Percentiles rank a stretch among this genome's conserved stretches.
These are phyloP conservation scores for Thymelicus lineola DNA, from an alignment of 2,888 invertebrate genomes.

Conservation along the genomic window DNA sequence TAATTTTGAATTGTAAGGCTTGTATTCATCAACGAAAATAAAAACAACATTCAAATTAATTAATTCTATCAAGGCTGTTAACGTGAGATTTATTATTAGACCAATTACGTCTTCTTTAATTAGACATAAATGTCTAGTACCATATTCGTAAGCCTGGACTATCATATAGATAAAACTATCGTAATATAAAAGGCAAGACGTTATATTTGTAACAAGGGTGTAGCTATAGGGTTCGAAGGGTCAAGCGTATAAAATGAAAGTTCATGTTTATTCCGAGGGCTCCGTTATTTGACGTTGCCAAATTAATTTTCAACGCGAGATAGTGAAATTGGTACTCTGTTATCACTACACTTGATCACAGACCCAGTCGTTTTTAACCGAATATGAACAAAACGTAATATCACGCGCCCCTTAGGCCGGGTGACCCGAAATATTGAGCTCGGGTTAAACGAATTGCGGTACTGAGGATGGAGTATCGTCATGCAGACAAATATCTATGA, in stretches of 20 bases:
- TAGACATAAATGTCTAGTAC: too few species aligned
- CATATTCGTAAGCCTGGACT: too few species aligned
- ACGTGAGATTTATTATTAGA: too few species aligned
- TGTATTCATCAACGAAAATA: too few species aligned
- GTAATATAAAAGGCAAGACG: too few species aligned
- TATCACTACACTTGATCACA: slow-evolving; percentile 63
- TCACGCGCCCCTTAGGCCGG: slow-evolving; percentile 62
- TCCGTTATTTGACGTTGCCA: slow-evolving; percentile 46
- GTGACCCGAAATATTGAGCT: slow-evolving; percentile 69
- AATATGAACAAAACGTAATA: slow-evolving; percentile 68
- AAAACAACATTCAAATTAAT: too few species aligned
- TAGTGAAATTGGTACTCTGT: slow-evolving; percentile 66
- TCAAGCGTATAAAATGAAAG: slow-evolving; percentile 39
- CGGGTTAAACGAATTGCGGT: slow-evolving; percentile 39
- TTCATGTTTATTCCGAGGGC: slow-evolving; percentile 47
- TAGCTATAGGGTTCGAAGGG: not conserved
- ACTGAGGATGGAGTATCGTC: slow-evolving; percentile 43
- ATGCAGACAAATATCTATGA: slow-evolving; percentile 9
- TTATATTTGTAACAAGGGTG: too few species aligned
- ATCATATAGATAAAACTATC: too few species aligned
- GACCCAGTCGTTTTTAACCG: slow-evolving; percentile 67
- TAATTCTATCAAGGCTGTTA: too few species aligned
- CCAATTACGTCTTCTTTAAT: too few species aligned
- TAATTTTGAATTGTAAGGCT: too few species aligned
- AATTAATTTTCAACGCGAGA: slow-evolving; percentile 60